A percentile compares a stretch with the other conserved stretches of the same genome.
These are phyloP conservation scores for Callocephalon fimbriatum DNA, from an alignment of 2,113 vertebrate species.

Conservation along the genomic window DNA sequence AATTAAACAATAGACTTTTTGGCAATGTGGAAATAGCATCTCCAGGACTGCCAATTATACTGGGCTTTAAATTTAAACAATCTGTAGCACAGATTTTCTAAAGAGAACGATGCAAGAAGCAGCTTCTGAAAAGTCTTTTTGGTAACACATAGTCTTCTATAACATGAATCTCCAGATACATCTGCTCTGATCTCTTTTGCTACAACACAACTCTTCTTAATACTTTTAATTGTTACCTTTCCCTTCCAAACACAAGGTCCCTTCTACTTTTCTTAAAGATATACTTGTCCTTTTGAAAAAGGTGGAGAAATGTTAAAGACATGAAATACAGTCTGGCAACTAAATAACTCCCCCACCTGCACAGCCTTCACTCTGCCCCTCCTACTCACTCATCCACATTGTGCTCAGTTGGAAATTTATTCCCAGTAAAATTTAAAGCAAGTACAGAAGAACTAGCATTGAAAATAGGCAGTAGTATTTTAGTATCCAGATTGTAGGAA, in stretches of 20 bases:
- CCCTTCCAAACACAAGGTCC: background rate
- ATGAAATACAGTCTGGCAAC: background rate
- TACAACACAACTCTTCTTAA: background rate
- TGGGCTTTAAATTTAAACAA: background rate
- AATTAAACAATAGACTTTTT: background rate
- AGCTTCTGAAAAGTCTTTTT: background rate
- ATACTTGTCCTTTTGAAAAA: background rate
- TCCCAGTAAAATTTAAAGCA: background rate
- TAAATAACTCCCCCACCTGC: background rate
- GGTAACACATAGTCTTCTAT: background rate
- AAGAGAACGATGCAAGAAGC: background rate
- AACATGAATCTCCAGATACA: background rate
- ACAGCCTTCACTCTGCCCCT: conserved; percentile 1
- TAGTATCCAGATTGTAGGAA: background rate
- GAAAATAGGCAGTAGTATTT: background rate
- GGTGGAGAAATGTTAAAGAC: background rate
- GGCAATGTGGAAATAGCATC: background rate
- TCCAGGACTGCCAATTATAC: background rate
- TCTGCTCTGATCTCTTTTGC: background rate
- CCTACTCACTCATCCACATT: background rate
- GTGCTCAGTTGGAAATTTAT: background rate
- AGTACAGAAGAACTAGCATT: background rate
- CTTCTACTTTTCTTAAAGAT: background rate
- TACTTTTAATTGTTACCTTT: background rate
- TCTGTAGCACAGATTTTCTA: rapidly evolving